Percentiles rank a stretch among this genome's conserved stretches.
phyloP scores from a whole-genome alignment of 2,888 invertebrate genomes.

The Perithous albicinctus region DNA sequence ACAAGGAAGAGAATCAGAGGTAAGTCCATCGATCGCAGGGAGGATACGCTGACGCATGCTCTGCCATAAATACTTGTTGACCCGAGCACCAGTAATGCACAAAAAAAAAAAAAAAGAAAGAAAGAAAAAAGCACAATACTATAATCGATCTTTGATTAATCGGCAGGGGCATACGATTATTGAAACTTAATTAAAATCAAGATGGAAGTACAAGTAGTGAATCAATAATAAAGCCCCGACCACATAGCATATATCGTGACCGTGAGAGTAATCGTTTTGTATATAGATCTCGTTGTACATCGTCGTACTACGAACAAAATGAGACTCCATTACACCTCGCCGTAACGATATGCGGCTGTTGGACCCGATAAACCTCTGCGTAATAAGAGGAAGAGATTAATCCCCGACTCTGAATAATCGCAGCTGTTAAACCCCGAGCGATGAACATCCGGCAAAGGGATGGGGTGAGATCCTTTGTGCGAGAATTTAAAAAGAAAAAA shows the following conservation, averaged over 20 bases:
- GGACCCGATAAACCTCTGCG: conserved; percentile 51
- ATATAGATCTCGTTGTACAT: conserved; percentile 66
- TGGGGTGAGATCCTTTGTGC: conserved; percentile 46
- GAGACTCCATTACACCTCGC: conserved; percentile 52
- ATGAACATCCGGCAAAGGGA: conserved; percentile 38
- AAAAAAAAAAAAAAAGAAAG: too few species aligned
- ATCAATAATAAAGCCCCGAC: conserved; percentile 48
- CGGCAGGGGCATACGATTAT: conserved; percentile 40
- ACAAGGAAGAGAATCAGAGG: conserved; percentile 84
- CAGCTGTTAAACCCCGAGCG: conserved; percentile 27
- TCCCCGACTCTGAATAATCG: conserved; percentile 56
- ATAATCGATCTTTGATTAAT: conserved; percentile 70
- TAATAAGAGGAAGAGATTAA: conserved; percentile 46
- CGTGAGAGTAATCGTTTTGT: conserved; percentile 70
- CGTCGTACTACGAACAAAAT: conserved; percentile 56
- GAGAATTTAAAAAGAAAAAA: too few species aligned
- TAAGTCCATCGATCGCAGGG: conserved; percentile 86
- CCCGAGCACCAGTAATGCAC: conserved; percentile 76
- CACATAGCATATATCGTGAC: conserved; percentile 56
- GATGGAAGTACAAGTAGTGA: conserved; percentile 30
- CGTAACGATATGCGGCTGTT: conserved; percentile 42
- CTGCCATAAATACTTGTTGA: conserved; percentile 73
- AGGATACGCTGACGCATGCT: conserved; percentile 68
- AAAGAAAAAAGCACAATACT: too few species aligned
- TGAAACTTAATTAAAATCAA: conserved; percentile 34